phyloP scores from a whole-genome alignment of 2,113 vertebrate genomes.

The Okapia johnstoni region DNA sequence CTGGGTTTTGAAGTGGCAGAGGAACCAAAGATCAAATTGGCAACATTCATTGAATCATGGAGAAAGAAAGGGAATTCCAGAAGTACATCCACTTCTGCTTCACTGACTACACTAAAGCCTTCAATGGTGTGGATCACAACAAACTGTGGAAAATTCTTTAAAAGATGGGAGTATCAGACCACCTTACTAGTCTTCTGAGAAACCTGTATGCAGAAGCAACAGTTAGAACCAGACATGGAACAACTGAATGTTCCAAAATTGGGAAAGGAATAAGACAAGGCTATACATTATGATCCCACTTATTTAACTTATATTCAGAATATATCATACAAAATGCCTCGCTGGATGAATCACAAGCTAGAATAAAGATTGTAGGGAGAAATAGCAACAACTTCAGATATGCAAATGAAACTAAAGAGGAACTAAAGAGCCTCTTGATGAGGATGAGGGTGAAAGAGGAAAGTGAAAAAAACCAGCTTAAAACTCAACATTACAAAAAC shows the following conservation, averaged over 20 bases:
- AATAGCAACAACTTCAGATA: not conserved
- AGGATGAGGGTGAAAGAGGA: too few relatives aligned
- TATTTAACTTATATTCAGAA: not conserved
- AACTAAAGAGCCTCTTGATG: too few relatives aligned
- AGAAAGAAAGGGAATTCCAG: not conserved
- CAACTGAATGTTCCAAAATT: not conserved
- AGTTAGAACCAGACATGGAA: not conserved
- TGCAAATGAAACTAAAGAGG: too few relatives aligned
- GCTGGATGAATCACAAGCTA: not conserved
- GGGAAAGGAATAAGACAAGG: not conserved
- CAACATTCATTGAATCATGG: not conserved
- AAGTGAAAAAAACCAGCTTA: too few relatives aligned
- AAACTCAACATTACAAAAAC: too few relatives aligned
- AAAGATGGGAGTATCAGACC: not conserved
- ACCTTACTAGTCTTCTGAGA: not conserved
- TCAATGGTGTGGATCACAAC: not conserved
- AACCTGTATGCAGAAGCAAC: not conserved
- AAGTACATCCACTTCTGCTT: not conserved
- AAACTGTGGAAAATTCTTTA: not conserved
- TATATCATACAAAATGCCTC: not conserved
- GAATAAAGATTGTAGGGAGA: not conserved
- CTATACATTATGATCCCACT: not conserved
- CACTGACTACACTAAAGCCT: not conserved
- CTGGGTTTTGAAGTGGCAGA: not conserved
- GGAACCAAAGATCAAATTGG: not conserved